Evolutionary conservation across 2,113 vertebrate species (phyloP).

Genomic region (Hucho hucho): DNA sequence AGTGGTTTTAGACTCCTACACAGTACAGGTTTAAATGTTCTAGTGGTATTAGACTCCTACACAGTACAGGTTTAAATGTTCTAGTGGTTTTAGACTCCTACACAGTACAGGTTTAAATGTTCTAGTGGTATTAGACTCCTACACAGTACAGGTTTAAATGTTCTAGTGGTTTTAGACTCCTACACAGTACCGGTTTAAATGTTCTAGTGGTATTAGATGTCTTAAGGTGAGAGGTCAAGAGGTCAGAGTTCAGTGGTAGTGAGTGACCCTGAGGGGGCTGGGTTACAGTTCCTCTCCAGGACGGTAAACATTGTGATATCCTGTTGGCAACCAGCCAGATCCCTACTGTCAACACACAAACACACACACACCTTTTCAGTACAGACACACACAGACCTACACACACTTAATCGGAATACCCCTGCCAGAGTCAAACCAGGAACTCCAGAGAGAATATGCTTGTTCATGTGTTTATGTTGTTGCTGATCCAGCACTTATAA

Average conservation of each 20-base stretch:
- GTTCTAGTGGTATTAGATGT: conserved; percentile 14
- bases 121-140: no score
- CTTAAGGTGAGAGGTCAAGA: not conserved
- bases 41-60: no score
- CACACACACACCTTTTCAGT: not conserved
- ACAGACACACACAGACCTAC: not conserved
- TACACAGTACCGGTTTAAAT: no score
- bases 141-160: no score
- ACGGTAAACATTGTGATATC: conserved; percentile 58
- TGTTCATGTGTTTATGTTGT: not conserved
- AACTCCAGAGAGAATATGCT: not conserved
- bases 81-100: no score
- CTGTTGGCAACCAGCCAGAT: conserved; percentile 52
- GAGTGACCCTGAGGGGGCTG: conserved; percentile 2
- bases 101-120: no score
- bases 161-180: not conserved
- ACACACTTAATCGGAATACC: not conserved
- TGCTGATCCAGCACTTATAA: not conserved
- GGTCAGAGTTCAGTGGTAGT: conserved; percentile 5
- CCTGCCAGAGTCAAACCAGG: no score
- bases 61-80: no score
- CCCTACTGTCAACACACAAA: conserved; percentile 25
- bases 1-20: no score
- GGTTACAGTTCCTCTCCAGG: conserved; percentile 28
- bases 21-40: no score